Percentiles rank a stretch among this genome's conserved stretches.
Evolutionary conservation across 2,113 vertebrate genomes (phyloP).

Genomic region (Aspidoscelis tigris): DNA sequence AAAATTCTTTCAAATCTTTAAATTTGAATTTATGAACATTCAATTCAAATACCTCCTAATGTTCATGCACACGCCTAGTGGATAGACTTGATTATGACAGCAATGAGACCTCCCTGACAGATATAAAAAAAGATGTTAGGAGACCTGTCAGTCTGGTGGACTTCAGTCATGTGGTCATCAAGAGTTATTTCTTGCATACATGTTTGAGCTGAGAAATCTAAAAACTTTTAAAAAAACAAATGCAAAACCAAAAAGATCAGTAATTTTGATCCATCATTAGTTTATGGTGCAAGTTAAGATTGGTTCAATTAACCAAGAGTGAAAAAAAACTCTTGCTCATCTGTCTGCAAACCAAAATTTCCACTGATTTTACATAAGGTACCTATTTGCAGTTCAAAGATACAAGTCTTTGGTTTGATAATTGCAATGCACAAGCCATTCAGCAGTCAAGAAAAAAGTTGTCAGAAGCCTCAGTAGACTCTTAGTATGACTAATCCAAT

Average conservation of each 20-base stretch:
- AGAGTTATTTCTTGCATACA: too few relatives aligned
- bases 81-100: too few relatives aligned
- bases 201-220: too few relatives aligned
- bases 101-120: too few relatives aligned
- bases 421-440: not conserved
- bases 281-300: not conserved
- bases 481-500: constrained; percentile 10
- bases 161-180: too few relatives aligned
- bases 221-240: not conserved
- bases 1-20: too few relatives aligned
- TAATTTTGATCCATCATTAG: not conserved
- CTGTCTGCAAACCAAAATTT: not conserved
- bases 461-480: not conserved
- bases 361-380: not conserved
- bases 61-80: too few relatives aligned
- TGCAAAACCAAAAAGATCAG: not conserved
- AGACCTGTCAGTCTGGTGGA: too few relatives aligned
- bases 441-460: not conserved
- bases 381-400: not conserved
- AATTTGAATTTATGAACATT: too few relatives aligned
- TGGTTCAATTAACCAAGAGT: not conserved
- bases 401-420: not conserved
- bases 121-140: too few relatives aligned
- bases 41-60: too few relatives aligned
- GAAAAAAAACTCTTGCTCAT: not conserved